phyloP scores from a whole-genome alignment of 2,888 invertebrate genomes.

The Caenorhabditis sp. region DNA sequence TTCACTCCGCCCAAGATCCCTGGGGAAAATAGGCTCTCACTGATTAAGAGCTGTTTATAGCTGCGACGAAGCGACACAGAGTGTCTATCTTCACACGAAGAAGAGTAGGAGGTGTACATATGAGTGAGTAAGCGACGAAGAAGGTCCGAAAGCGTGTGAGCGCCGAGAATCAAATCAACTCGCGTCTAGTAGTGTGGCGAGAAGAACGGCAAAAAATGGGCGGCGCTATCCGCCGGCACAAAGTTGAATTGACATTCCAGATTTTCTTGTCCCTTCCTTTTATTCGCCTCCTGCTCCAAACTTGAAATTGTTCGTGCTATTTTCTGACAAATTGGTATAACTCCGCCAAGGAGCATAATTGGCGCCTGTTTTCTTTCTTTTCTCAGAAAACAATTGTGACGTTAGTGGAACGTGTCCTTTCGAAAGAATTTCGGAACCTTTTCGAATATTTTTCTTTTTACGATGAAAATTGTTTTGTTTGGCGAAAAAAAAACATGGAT shows the following conservation, averaged over 20 bases:
- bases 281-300: neutral
- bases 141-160: neutral
- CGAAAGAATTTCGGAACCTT: too few species aligned
- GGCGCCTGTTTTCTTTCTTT: too few species aligned
- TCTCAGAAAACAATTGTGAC: too few species aligned
- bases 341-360: too few species aligned
- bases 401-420: too few species aligned
- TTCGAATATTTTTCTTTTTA: too few species aligned
- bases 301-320: neutral
- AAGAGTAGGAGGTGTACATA: slow-evolving; percentile 11
- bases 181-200: neutral
- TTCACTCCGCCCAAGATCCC: neutral
- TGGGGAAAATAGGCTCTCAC: neutral
- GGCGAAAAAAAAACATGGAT: too few species aligned
- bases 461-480: too few species aligned
- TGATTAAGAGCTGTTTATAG: slow-evolving; percentile 1
- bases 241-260: neutral
- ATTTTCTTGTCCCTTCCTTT: neutral
- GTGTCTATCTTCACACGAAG: slow-evolving; percentile 8
- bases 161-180: neutral
- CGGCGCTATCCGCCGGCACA: neutral
- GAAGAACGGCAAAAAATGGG: neutral
- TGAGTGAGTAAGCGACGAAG: slow-evolving; percentile 14
- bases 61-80: neutral
- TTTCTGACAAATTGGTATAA: too few species aligned